A percentile compares a stretch with the other conserved stretches of the same genome.
Evolutionary conservation across 2,888 invertebrate species (phyloP).

Genomic region (Aradus depressus): DNA sequence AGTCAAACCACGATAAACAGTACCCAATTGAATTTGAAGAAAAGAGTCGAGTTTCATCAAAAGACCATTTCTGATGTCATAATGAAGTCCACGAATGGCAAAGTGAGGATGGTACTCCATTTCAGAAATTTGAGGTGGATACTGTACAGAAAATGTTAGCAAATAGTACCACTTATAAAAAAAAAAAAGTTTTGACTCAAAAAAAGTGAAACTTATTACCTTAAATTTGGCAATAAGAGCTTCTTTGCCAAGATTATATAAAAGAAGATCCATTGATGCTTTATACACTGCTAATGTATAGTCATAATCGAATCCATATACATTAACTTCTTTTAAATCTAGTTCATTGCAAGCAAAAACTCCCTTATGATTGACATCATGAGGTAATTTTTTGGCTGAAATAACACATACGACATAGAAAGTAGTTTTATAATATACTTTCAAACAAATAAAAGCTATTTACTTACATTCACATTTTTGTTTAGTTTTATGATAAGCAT

Average conservation of each 20-base stretch:
- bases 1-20: constrained; percentile 78
- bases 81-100: constrained; percentile 94
- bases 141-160: constrained; percentile 26
- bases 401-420: constrained; percentile 27
- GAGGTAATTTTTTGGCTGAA: constrained; percentile 74
- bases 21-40: constrained; percentile 89
- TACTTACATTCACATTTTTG: constrained; percentile 61
- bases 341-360: constrained; percentile 96
- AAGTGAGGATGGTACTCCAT: constrained; percentile 85
- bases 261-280: constrained; percentile 71
- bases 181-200: neutral
- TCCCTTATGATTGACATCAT: constrained; percentile 72
- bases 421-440: constrained; percentile 7
- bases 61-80: constrained; percentile 90
- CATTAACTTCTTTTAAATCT: constrained; percentile 78
- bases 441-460: neutral
- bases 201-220: constrained; percentile 42
- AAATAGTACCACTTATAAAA: neutral
- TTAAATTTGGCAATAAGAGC: constrained; percentile 76
- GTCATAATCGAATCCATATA: constrained; percentile 97
- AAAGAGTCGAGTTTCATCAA: constrained; percentile 91
- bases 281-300: constrained; percentile 95
- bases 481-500: constrained; percentile 54
- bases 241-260: constrained; percentile 83
- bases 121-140: constrained; percentile 42